These are phyloP conservation scores for Phycodurus eques DNA, from an alignment of 2,113 vertebrate species.

Conservation along the genomic window DNA sequence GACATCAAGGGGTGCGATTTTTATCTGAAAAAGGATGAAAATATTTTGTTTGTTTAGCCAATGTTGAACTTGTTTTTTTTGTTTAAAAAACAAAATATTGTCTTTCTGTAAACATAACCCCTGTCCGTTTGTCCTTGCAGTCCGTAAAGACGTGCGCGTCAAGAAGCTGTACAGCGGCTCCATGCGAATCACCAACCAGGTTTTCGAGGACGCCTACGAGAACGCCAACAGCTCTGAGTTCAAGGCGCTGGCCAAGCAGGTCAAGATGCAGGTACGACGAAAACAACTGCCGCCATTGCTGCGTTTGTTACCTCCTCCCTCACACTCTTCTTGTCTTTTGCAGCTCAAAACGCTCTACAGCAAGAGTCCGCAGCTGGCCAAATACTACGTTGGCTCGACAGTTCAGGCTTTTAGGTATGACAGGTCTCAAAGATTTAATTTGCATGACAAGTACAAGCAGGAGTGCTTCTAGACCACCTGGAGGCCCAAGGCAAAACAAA, in stretches of 20 bases:
- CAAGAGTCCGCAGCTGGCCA: conserved; percentile 52
- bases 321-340: conserved; percentile 10
- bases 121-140: conserved; percentile 44
- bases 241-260: conserved; percentile 57
- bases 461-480: too few species aligned
- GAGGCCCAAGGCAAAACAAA: too few species aligned
- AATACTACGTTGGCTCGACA: conserved; percentile 62
- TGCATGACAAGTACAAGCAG: too few species aligned
- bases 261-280: conserved; percentile 60
- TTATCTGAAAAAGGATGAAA: neutral
- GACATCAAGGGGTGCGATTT: neutral
- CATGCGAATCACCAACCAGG: conserved; percentile 71
- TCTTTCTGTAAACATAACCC: neutral
- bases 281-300: neutral
- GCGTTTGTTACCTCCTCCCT: neutral
- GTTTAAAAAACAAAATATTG: neutral
- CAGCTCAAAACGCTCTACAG: conserved; percentile 69
- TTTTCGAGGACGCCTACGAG: conserved; percentile 64
- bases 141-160: conserved; percentile 51
- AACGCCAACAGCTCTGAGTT: conserved; percentile 62
- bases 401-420: conserved; percentile 76
- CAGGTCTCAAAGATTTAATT: neutral
- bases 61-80: neutral
- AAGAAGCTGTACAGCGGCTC: conserved; percentile 72
- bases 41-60: neutral